Evolutionary conservation across 2,113 vertebrate genomes (phyloP).

Genomic region (Pterocles gutturalis): DNA sequence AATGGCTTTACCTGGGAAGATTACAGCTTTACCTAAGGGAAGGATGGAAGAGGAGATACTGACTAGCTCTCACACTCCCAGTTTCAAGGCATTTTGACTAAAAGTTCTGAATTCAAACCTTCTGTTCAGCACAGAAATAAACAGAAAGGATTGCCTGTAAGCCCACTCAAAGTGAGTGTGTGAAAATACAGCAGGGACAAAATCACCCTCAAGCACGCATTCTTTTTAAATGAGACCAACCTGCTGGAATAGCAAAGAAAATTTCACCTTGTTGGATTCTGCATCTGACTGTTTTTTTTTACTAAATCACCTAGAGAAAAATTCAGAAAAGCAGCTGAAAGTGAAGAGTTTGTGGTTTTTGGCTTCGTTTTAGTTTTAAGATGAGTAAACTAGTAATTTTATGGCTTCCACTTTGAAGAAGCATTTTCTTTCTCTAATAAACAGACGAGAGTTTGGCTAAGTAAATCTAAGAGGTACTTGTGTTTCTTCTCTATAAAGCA

Average conservation of each 20-base stretch:
- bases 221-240: not conserved
- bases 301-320: not conserved
- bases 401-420: not conserved
- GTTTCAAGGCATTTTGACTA: not conserved
- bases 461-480: not conserved
- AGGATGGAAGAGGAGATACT: not conserved
- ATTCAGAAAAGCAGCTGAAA: not conserved
- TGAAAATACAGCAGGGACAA: not conserved
- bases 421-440: not conserved
- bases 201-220: not conserved
- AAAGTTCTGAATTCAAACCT: not conserved
- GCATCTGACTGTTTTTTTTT: fast-evolving
- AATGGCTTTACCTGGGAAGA: not conserved
- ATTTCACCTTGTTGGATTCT: not conserved
- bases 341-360: not conserved
- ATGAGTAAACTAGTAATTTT: not conserved
- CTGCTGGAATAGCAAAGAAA: not conserved
- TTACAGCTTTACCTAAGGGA: not conserved
- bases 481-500: not conserved
- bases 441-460: not conserved
- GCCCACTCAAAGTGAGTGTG: not conserved
- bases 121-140: not conserved
- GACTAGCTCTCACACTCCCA: not conserved
- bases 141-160: not conserved
- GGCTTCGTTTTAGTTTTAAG: not conserved